These are phyloP conservation scores for Trachemys scripta DNA, from an alignment of 2,113 vertebrate species.

Conservation along the genomic window DNA sequence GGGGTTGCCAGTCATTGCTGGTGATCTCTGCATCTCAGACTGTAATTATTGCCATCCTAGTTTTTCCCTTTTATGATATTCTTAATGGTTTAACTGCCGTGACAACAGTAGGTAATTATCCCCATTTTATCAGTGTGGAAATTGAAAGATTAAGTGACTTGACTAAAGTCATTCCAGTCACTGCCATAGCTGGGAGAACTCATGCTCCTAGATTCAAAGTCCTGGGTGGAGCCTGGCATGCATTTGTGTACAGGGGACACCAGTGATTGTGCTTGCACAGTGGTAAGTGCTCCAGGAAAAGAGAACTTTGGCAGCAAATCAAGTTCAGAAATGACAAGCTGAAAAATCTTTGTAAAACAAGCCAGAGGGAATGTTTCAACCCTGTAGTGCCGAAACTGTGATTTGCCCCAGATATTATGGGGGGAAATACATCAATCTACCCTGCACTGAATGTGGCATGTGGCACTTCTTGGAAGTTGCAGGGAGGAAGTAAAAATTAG, in stretches of 20 bases:
- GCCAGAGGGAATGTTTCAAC: neutral
- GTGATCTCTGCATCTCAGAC: neutral
- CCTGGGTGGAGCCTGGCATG: neutral
- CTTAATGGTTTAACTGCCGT: neutral
- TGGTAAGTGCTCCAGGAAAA: neutral
- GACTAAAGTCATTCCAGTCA: neutral
- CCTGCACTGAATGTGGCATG: neutral
- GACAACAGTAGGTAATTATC: neutral
- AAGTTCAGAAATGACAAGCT: neutral
- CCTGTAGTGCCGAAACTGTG: accelerated
- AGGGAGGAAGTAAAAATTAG: neutral
- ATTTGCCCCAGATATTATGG: neutral
- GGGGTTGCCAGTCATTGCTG: accelerated
- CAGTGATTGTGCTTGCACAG: neutral
- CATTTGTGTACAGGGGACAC: neutral
- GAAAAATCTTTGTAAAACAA: neutral
- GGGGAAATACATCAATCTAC: neutral
- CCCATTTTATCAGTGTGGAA: neutral
- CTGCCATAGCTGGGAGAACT: neutral
- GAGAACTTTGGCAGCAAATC: neutral
- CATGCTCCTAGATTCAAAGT: neutral
- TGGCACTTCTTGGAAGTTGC: neutral
- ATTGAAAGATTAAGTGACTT: neutral
- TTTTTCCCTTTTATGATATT: neutral
- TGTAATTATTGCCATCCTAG: neutral